These are phyloP conservation scores for Acrocephalus arundinaceus DNA, from an alignment of 2,113 vertebrate species.

Conservation along the genomic window DNA sequence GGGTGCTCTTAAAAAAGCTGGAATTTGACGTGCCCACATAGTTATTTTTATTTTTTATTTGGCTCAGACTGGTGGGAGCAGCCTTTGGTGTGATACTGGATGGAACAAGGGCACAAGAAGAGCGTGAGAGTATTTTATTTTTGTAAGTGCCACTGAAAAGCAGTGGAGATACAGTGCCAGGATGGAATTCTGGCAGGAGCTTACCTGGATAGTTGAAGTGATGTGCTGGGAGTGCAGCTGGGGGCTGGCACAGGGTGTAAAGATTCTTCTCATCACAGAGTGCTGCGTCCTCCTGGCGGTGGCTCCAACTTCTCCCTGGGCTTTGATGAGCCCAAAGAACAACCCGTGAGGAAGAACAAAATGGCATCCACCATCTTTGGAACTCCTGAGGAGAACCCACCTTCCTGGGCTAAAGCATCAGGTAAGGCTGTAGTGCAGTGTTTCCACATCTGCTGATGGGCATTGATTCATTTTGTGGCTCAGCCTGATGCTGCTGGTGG, in stretches of 20 bases:
- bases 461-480: neutral
- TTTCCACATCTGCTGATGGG: neutral
- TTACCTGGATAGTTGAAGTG: neutral
- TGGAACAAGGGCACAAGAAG: neutral
- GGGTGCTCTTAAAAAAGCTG: neutral
- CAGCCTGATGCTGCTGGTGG: neutral
- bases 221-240: neutral
- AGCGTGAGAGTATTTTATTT: neutral
- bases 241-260: neutral
- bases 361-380: constrained; percentile 97
- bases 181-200: neutral
- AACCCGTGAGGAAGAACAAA: constrained; percentile 85
- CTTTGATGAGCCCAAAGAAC: constrained; percentile 83
- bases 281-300: constrained; percentile 93
- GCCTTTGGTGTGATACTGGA: neutral
- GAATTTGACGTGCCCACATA: neutral
- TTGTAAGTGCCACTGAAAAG: neutral
- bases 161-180: neutral
- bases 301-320: constrained; percentile 93
- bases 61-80: neutral
- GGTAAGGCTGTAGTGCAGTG: neutral
- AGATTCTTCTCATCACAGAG: constrained; percentile 69
- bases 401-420: constrained; percentile 73
- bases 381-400: constrained; percentile 87
- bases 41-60: neutral